Base-by-base conservation (phyloP, 1,140 invertebrate species). In the Agraylea sexmaculata region DNA sequence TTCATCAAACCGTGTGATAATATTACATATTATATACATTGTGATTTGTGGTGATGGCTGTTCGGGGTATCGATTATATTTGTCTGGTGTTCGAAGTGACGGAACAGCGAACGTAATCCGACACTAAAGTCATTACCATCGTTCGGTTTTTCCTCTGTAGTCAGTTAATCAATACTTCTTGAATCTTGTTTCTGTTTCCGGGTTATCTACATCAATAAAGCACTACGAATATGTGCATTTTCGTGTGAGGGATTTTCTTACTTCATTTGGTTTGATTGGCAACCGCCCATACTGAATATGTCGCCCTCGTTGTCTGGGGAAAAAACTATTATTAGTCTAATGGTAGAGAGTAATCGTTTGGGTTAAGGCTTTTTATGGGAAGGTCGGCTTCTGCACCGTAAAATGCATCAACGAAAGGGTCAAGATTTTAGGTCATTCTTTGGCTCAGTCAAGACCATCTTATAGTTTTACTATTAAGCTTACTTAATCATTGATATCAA, bases 271-370 rank as follows among this genome's bases (percentile, higher is more conserved):
- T 30, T 29, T 42, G 42, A 21, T 35, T 49, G 6, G 36, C 10
- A 1, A 49, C 42, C 1, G 39, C 35, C 46, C 46, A 49, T 12
- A 36, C 40, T 2, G 46, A 49, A 23, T 49, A 49, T 10, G 43
- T 49, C 7, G 42, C 42, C 23, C 45, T 49, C 46, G 45, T 49
- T 2, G 46, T 45, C 46, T 49, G 43, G 31, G 45, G 45, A 34
- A 30, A 19, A 31, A 16, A 4, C 18, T 13, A 33, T 17, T n/a
- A 33, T 33, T 33, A 10, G 13, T 33, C 18, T 17, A 11, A 33
- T 33, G 31, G 17, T 32, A n/a, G 13, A 16, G 2, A 13, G 4
- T 16, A 17, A 4, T 33, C 17, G 12, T 11, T 32, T 32, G 7
- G 7, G 30, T 6, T 15, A 31, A 6, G 30, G 30, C 13, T 6